Conservation (phyloP, 2,888 invertebrate species). For the Trissolcus brochymenae region DNA sequence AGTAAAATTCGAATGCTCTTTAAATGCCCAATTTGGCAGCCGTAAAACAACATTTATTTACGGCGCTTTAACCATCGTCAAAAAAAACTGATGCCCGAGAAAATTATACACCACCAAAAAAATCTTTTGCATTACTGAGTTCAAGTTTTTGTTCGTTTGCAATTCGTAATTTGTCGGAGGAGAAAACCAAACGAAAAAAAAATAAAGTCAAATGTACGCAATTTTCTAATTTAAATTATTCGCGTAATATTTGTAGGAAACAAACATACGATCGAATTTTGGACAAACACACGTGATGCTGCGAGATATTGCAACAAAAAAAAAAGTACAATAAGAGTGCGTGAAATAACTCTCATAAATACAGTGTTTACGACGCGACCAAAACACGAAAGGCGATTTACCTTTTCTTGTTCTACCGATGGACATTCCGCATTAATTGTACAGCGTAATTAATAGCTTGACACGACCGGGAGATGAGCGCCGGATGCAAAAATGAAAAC, state of each 20-base stretch:
- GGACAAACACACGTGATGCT: background rate
- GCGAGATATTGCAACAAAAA: too few relatives aligned
- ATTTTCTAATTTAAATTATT: background rate
- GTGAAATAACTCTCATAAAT: slow-evolving; percentile 37
- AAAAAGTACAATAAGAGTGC: background rate
- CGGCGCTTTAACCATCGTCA: slow-evolving; percentile 70
- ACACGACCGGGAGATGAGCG: slow-evolving; percentile 9
- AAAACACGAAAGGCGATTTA: slow-evolving; percentile 14
- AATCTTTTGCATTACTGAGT: slow-evolving; percentile 64
- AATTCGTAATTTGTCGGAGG: background rate
- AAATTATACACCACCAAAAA: slow-evolving; percentile 68
- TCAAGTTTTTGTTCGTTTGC: slow-evolving; percentile 44
- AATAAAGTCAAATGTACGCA: too few relatives aligned
- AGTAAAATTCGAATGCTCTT: slow-evolving; percentile 70
- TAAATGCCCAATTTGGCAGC: slow-evolving; percentile 76
- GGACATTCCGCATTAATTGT: slow-evolving; percentile 51
- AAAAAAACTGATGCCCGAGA: slow-evolving; percentile 66
- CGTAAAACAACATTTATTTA: slow-evolving; percentile 76
- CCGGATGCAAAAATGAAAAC: slow-evolving; percentile 13
- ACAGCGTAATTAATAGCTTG: slow-evolving; percentile 52
- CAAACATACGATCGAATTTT: background rate
- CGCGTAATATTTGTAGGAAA: background rate
- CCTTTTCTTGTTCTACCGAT: slow-evolving; percentile 9
- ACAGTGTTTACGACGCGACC: slow-evolving; percentile 27
- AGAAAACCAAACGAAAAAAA: too few relatives aligned